Base-by-base conservation (phyloP, 2,797 vertebrate species). In the Galagoides demidoff region DNA sequence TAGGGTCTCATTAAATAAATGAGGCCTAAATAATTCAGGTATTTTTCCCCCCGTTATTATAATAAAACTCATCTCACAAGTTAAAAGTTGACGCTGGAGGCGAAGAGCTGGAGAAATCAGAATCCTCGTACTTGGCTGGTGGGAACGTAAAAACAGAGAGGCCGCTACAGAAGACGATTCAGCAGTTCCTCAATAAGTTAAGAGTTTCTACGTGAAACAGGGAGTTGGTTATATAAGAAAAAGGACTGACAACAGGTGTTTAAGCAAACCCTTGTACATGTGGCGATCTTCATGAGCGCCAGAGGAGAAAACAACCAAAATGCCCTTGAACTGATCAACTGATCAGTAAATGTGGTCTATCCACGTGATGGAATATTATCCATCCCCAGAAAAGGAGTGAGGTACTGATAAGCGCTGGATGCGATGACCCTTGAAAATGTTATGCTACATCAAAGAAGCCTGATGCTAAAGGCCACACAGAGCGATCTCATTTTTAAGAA, bases 1-100 rank as follows among this genome's bases (percentile, higher is more conserved):
- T 52, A 85, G n/a, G 0, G 34, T 49, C 81, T 97, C 96, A 77
- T 98, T 96, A 98, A 98, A 98, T 86, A 98, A 98, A 98, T 25
- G 97, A 97, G 96, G 94, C 74, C 89, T 97, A 94, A 96, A 95
- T 96, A 97, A 98, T 96, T 97, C 97, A 97, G 5, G 52, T 73
- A 57, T 95, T 92, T 79, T 37, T 71, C 6, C 59, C 49, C 27
- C n/a, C 17, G 0, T 13, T 92, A 27, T 82, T 31, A 87, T 81
- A 84, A 81, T 55, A 96, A 96, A 98, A 95, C 6, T 95, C 88
- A 88, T 52, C 63, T 94, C 68, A 49, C 39, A 85, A 87, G 76
- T 94, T 81, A 68, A 74, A 90, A 89, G 84, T 85, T 88, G 93
- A 86, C 23, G 12, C 55, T 43, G 16, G n/a, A 68, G 74, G 70